phyloP scores from a whole-genome alignment of 2,888 invertebrate genomes.

The Matsumyia berberina region DNA sequence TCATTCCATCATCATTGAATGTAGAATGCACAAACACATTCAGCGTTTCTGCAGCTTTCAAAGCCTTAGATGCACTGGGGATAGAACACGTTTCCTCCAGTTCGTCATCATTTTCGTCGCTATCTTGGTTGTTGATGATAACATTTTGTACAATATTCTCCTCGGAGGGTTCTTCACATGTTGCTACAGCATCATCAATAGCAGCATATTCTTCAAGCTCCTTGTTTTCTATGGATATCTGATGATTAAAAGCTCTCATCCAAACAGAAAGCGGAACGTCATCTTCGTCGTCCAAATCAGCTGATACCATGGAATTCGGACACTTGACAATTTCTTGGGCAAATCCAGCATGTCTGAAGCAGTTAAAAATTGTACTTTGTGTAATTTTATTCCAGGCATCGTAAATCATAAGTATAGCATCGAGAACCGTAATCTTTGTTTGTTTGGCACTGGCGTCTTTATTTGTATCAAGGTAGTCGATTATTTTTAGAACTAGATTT shows the following conservation, averaged over 20 bases:
- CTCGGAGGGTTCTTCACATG: constrained; percentile 21
- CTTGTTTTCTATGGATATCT: constrained; percentile 12
- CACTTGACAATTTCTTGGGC: constrained; percentile 10
- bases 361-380: constrained; percentile 10
- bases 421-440: constrained; percentile 27
- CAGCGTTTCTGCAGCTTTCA: constrained; percentile 12
- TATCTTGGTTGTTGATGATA: constrained; percentile 17
- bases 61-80: constrained; percentile 12
- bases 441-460: constrained; percentile 18
- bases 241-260: constrained; percentile 21
- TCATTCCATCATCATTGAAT: constrained; percentile 4
- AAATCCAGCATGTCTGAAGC: constrained; percentile 19
- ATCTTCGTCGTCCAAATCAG: constrained; percentile 10
- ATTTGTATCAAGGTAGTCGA: constrained; percentile 10
- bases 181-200: constrained; percentile 26
- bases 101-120: constrained; percentile 15
- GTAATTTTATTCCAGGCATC: constrained; percentile 16
- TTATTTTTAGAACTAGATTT: constrained; percentile 15
- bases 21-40: constrained; percentile 21
- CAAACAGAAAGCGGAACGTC: constrained; percentile 15
- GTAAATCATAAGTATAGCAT: constrained; percentile 32
- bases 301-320: constrained; percentile 8
- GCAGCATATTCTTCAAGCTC: constrained; percentile 15
- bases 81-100: constrained; percentile 27
- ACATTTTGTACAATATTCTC: constrained; percentile 29